A percentile compares a stretch with the other conserved stretches of the same genome.
These are phyloP conservation scores for Eptesicus fuscus DNA, from an alignment of 2,113 vertebrate species.

Conservation along the genomic window DNA sequence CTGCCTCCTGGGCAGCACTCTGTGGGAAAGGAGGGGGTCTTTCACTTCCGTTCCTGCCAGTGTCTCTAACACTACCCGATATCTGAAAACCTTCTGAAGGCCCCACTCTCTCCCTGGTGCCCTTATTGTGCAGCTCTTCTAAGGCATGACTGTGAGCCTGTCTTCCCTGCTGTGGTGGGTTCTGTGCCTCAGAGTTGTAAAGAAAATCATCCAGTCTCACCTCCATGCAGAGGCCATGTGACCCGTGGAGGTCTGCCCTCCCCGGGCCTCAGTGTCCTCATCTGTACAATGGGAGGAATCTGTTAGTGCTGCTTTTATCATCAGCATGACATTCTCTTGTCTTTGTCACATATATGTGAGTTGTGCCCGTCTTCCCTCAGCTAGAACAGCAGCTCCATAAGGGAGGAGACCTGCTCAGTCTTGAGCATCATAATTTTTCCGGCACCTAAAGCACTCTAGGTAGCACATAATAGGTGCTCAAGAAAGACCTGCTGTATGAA, in stretches of 20 bases:
- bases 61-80: neutral
- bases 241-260: neutral
- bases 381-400: neutral
- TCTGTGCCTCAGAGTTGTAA: neutral
- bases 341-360: accelerated
- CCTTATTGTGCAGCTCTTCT: neutral
- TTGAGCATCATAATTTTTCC: neutral
- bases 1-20: neutral
- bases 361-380: neutral
- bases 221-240: neutral
- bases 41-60: neutral
- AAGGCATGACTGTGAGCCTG: accelerated
- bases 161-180: neutral
- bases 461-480: neutral
- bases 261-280: neutral
- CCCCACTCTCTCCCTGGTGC: neutral
- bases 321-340: accelerated
- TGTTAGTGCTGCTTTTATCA: accelerated
- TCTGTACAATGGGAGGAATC: no score
- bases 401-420: neutral
- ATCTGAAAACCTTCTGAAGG: neutral
- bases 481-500: neutral
- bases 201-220: accelerated
- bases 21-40: neutral
- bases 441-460: neutral